phyloP scores from a whole-genome alignment of 2,113 vertebrate genomes.

The Ameiurus melas region DNA sequence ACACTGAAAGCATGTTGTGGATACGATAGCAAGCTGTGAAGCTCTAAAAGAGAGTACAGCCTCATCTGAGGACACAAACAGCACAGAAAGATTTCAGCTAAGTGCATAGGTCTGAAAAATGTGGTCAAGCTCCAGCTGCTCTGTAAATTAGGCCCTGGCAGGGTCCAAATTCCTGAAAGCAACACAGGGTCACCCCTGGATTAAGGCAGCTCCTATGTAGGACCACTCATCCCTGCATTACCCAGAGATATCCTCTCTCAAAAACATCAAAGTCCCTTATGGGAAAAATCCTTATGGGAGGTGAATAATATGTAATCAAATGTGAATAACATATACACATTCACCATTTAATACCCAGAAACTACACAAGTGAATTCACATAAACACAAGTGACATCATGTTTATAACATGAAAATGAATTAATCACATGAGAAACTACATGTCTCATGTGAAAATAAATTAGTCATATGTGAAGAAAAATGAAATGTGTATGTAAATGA shows the following conservation, averaged over 20 bases:
- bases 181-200: not conserved
- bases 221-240: constrained; percentile 4
- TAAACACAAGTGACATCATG: no score
- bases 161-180: constrained; percentile 15
- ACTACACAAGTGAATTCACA: no score
- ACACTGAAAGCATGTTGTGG: not conserved
- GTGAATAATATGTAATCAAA: not conserved
- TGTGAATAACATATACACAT: not conserved
- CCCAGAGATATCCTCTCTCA: not conserved
- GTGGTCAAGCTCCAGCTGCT: constrained; percentile 30
- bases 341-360: no score
- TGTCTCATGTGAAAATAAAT: not conserved
- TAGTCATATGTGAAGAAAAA: not conserved
- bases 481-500: not conserved
- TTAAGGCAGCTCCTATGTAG: not conserved
- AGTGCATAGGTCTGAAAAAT: not conserved
- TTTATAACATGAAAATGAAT: not conserved
- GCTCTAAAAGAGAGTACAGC: not conserved
- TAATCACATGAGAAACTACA: not conserved
- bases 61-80: not conserved
- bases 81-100: not conserved
- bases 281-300: not conserved
- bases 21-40: not conserved
- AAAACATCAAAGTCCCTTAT: not conserved
- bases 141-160: constrained; percentile 33